Base-by-base conservation (phyloP, 2,797 vertebrate species). In the Amniataba percoides region DNA sequence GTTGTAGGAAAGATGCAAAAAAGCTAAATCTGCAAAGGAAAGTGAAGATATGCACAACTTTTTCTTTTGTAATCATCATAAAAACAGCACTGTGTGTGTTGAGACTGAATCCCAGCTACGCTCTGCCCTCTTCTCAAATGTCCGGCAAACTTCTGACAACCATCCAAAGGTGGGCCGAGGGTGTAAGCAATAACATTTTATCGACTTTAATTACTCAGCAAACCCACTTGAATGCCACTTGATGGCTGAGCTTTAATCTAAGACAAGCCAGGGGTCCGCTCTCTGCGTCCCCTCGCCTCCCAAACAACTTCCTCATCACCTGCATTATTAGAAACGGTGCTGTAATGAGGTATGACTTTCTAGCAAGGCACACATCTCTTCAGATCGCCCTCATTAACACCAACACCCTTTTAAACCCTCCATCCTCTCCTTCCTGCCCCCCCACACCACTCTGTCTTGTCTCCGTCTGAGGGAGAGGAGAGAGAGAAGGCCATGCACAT, bases 331-430 rank as follows among this genome's bases (percentile, higher is more conserved):
- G 86, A 87, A 82, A 60, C 79, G 1, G 45, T 2, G 43, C 57
- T 3, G 25, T 94, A 91, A 93, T 92, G 88, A 93, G 89, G 82
- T 88, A 80, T 84, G 86, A 85, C 85, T 89, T 84, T 88, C 55
- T 78, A 80, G 78, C 42, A 48, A 84, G 83, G 83, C 80, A 7
- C 74, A 71, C 83, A 81, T 81, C 88, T 87, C 87, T 55, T 78
- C 80, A 88, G 66, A 82, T 86, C 62, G 81, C 85, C 80, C 88
- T 92, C 87, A 91, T 93, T 93, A 92, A 85, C 86, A 91, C 82
- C 81, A 65, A 84, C 87, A 86, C 48, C 89, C 84, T 82, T 76
- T 86, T 68, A 80, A 76, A 82, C 75, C 78, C 58, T 71, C 69
- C 58, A 61, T 68, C 57, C 77, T 85, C 80, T 71, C 46, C 71